Base-by-base conservation (phyloP, 2,888 invertebrate species). In the Xanthostigma xanthostigma region DNA sequence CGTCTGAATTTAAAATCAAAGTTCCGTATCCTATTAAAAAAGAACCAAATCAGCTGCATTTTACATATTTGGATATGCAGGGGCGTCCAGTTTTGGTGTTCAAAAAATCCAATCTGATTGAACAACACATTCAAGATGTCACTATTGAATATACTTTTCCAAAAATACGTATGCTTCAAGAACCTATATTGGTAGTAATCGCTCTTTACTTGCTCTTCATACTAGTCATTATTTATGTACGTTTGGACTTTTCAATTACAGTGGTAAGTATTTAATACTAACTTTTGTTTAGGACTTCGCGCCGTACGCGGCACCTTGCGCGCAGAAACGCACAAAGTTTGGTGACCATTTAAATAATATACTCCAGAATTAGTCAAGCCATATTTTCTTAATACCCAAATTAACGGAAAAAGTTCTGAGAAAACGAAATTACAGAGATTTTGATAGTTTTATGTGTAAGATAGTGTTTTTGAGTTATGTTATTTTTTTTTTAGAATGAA, bases 111-210 rank as follows among this genome's bases (percentile, higher is more conserved):
- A 94, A 96, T 70, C 70, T 98, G 52, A 92, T 95, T 0, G 95
- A 97, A 62, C 88, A 89, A 62, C 98, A 98, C 63, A 97, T 97
- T 60, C 88, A 93, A 67, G 89, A 92, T 66, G 89, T 98, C 64
- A 85, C 88, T 67, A 70, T 95, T 40, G 80, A 82, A 53, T 97
- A 96, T 66, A 82, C 79, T 56, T 96, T 92, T 77, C 83, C 89
- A 36, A 79, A 85, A 56, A 64, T 85, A 41, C 71, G 89, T 35
- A 81, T 98, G 80, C 71, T 97, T 40, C 90, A 92, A 62, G 97
- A 99, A 65, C 98, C 98, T 0, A 64, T 96, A 38, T 70, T 97
- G 46, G 84, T 96, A 34, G 84, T 92, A 51, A 74, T 79, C 33
- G 94, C 93, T 58, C 79, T 98, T 55, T 93, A 90, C 65, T 68